Evolutionary conservation across 2,888 invertebrate genomes (phyloP).

Genomic region (Meta bourneti): DNA sequence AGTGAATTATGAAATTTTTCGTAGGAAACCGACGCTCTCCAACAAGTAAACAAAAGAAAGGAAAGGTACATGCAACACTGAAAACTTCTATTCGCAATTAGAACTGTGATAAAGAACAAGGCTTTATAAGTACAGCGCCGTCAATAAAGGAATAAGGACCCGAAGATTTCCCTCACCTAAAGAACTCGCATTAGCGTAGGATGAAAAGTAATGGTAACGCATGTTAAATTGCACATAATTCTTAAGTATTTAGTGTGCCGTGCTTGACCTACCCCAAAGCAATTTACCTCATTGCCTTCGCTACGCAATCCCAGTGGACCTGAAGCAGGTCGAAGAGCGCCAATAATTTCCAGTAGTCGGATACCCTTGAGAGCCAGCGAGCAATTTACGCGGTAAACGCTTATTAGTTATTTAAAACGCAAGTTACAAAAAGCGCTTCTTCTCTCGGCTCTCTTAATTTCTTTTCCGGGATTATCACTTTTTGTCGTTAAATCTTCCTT

Average conservation of each 20-base stretch:
- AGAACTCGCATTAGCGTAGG: slow-evolving; percentile 70
- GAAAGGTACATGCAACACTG: neutral
- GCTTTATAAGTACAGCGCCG: neutral
- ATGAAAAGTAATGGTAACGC: slow-evolving; percentile 62
- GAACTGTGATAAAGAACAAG: neutral
- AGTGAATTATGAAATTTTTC: too few relatives aligned
- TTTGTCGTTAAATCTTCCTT: slow-evolving; percentile 42
- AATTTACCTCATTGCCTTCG: slow-evolving; percentile 70
- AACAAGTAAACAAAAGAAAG: too few relatives aligned
- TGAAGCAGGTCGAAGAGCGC: slow-evolving; percentile 38
- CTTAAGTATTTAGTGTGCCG: slow-evolving; percentile 69
- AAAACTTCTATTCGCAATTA: slow-evolving; percentile 8
- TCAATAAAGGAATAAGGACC: slow-evolving; percentile 24
- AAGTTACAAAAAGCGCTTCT: slow-evolving; percentile 60
- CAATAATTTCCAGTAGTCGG: slow-evolving; percentile 66
- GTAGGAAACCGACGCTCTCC: too few relatives aligned
- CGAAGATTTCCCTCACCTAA: slow-evolving; percentile 38
- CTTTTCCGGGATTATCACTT: slow-evolving; percentile 53
- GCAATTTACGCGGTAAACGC: slow-evolving; percentile 73
- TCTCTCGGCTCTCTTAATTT: slow-evolving; percentile 66
- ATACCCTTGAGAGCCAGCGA: slow-evolving; percentile 55
- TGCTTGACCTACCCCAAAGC: slow-evolving; percentile 70
- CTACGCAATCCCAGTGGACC: slow-evolving; percentile 49
- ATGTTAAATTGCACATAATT: slow-evolving; percentile 74
- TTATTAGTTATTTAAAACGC: slow-evolving; percentile 75